Base-by-base conservation (phyloP, 2,797 vertebrate genomes). In the Neoniphon sammara region DNA sequence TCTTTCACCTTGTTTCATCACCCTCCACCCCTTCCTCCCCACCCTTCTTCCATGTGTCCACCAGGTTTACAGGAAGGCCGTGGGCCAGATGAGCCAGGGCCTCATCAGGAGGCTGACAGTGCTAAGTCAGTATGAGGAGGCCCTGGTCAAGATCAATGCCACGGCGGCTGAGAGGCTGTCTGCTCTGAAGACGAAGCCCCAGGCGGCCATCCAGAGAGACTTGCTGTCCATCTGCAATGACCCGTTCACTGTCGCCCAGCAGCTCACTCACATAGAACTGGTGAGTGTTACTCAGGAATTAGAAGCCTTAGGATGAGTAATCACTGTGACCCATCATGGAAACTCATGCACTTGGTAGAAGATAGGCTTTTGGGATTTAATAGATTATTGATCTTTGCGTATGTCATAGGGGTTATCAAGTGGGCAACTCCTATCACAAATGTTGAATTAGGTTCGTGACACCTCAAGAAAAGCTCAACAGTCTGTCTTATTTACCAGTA, bases 181-280 rank as follows among this genome's bases (percentile, higher is more conserved):
- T 0, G 91, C 96, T 1, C 89, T 98, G 0, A 98, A 97, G 91
- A 94, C 94, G 36, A 98, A 97, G 79, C 96, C 96, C 0, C 96
- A 97, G 90, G 95, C 96, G 69, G 90, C 95, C 67, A 91, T 95
- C 66, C 97, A 97, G 77, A 93, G 96, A 69, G 97, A 97, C 81
- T 88, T 97, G 87, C 90, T 97, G 84, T 94, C 94, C 8, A 89
- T 97, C 88, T 98, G 97, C 91, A 97, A 91, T 3, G 97, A 98
- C 89, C 95, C 97, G 1, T 98, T 97, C 47, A 94, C 94, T 0
- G 86, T 98, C 71, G 97, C 97, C 57, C 97, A 99, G 81, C 97
- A 99, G 88, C 95, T 99, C 90, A 98, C 97, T 0, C 96, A 97
- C 89, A 94, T 99, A 73, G 97, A 99, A 71, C 94, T 98, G 90